Conservation (phyloP, 2,113 vertebrate species). For the Mustelus asterias region DNA sequence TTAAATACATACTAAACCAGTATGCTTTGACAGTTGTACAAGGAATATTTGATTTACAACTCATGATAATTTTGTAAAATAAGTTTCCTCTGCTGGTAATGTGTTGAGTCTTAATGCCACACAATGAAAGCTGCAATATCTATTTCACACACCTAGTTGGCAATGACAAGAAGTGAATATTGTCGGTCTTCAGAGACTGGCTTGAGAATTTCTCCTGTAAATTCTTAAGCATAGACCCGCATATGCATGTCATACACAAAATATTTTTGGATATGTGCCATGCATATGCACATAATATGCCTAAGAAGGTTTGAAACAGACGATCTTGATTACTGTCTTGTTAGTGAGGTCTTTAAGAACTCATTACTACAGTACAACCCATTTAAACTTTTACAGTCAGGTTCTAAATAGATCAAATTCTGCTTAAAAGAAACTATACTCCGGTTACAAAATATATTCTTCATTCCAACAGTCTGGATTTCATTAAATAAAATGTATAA, state of each 20-base stretch:
- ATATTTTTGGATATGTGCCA: slow-evolving; percentile 32
- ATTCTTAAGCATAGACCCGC: background rate
- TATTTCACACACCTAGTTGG: slow-evolving; percentile 27
- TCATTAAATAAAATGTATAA: background rate
- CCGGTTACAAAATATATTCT: slow-evolving; percentile 6
- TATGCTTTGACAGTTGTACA: background rate
- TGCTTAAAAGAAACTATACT: background rate
- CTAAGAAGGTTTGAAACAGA: slow-evolving; percentile 21
- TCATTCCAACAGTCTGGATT: background rate
- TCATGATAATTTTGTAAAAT: background rate
- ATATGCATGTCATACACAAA: slow-evolving; percentile 31
- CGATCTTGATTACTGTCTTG: slow-evolving; percentile 19
- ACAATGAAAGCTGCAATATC: background rate
- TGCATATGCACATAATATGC: slow-evolving; percentile 20
- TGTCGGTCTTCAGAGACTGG: slow-evolving; percentile 9
- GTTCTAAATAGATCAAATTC: background rate
- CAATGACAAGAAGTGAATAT: slow-evolving; percentile 7
- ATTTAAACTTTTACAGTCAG: background rate
- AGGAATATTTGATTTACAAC: background rate
- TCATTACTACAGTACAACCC: background rate
- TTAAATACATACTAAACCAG: background rate
- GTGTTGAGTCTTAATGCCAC: background rate
- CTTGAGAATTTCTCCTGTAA: slow-evolving; percentile 17
- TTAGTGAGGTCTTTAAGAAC: slow-evolving; percentile 6
- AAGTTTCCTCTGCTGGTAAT: background rate